Evolutionary conservation across 2,888 invertebrate species (phyloP), one percentile per base, ranked within the genome.

Genomic region (Eupithecia subfuscata): DNA sequence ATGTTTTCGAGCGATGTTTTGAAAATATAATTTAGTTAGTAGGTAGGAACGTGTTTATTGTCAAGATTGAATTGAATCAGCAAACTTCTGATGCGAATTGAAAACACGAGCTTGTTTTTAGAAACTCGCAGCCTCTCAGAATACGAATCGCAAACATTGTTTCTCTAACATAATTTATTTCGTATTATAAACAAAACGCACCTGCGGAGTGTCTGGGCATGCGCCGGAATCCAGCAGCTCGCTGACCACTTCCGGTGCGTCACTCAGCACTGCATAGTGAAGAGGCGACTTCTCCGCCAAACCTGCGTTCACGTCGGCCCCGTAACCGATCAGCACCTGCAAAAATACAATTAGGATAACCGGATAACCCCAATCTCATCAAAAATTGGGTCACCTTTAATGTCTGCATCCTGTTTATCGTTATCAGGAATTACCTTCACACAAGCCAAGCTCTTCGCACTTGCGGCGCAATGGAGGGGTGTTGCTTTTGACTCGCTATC

Each of bases 261-360:
- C 96, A 84, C 97, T 97, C 81, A 97, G 96, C 71, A 98, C 97
- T 0, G 98, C 98, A 88, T 97, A 98, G 88, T 98, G 98, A 78
- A 98, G 91, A 0, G 98, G 97, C 63, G 97, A 97, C 79, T 96
- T 96, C 73, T 96, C 96, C 73, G 91, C 95, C 70, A 96, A 92
- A 18, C 97, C 97, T 11, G 97, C 97, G 84, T 97, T 97, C n/a
- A 97, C 96, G 83, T 97, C 96, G n/a, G 98, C 98, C 1, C 97
- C 97, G 75, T 96, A 95, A 77, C 95, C 95, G 75, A 98, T 91
- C 79, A 98, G 88, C 82, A 96, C 90, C 90, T 96, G 94, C 52
- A 92, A 85, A 84, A 85, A 84, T 80, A 84, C 76, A 83, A 77
- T 81, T 80, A 80, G 79, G 76, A 82, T 78, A 83, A 82, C 82